Evolutionary conservation across 92 coral and sea anemone species (phyloP), one percentile per base, ranked within the genome.

Genomic region (Pocillopora grandis): DNA sequence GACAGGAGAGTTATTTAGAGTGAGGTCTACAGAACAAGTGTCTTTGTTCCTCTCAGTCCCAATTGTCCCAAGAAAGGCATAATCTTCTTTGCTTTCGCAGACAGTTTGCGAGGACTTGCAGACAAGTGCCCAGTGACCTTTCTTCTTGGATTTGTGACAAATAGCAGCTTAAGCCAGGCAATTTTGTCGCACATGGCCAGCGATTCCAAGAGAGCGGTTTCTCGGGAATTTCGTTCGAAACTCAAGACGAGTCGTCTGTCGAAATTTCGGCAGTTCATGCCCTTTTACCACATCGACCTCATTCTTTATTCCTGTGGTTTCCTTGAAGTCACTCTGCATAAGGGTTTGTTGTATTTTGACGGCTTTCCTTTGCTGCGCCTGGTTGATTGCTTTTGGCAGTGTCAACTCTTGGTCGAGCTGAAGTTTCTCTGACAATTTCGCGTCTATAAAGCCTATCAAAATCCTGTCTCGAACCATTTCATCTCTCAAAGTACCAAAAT

Each of bases 71-170:
- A 84, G 88, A 19, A 76, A 66, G n/a, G 83, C 70, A 85, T 76
- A 67, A 62, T 67, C 77, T 62, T 68, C 83, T 66, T 80, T 52
- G n/a, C 66, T 57, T 80, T 66, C 15, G 37, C 75, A 66, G 5
- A 80, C 84, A 49, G 84, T 80, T 2, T 80, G 42, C 9, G 21
- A 0, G 13, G 75, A 80, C 55, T 13, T 66, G 65, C 76, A 67
- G 13, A 79, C 63, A 48, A 66, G 12, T 84, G 48, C 71, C 74
- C 84, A 88, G 76, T 91, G 94, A 69, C 92, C 89, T 55, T 80
- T 85, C 60, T 80, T 88, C 61, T 62, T 69, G 66, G 90, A 88
- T 19, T 91, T 84, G 75, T 81, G 79, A 75, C 89, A 91, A 59
- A 23, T 65, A 49, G 77, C 73, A 57, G 81, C 67, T 16, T 65